Percentiles rank a stretch among this genome's conserved stretches.
phyloP scores from a whole-genome alignment of 2,888 invertebrate genomes.

The Archips xylosteana region DNA sequence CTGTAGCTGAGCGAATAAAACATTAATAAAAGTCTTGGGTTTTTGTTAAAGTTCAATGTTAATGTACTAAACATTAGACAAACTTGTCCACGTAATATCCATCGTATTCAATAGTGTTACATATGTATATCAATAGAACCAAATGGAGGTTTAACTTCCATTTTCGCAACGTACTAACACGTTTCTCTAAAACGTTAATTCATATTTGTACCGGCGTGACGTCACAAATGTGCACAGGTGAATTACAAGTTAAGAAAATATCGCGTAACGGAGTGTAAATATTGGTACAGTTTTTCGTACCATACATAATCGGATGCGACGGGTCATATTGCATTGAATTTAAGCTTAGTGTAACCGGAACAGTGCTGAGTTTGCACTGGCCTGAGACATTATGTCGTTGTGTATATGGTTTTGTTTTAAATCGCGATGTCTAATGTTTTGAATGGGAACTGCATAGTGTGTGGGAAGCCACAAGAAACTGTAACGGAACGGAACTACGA shows the following conservation, averaged over 20 bases:
- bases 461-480: constrained; percentile 38
- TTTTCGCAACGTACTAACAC: constrained; percentile 13
- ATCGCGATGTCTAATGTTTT: constrained; percentile 28
- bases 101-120: background rate
- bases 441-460: constrained; percentile 33
- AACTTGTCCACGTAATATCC: constrained; percentile 7
- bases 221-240: constrained; percentile 38
- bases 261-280: constrained; percentile 32
- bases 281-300: constrained; percentile 38
- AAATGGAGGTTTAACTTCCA: constrained; percentile 17
- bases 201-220: constrained; percentile 28
- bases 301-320: constrained; percentile 9
- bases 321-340: constrained; percentile 4
- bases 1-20: constrained; percentile 13
- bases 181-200: constrained; percentile 13
- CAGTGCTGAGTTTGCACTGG: constrained; percentile 13
- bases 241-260: constrained; percentile 28
- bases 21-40: constrained; percentile 28
- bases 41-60: constrained; percentile 20
- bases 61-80: constrained; percentile 2
- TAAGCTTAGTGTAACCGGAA: background rate
- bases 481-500: constrained; percentile 27
- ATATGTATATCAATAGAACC: background rate
- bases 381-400: background rate
- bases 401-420: constrained; percentile 8